Evolutionary conservation across 2,888 invertebrate species (phyloP).

Genomic region (Spialia ferax): DNA sequence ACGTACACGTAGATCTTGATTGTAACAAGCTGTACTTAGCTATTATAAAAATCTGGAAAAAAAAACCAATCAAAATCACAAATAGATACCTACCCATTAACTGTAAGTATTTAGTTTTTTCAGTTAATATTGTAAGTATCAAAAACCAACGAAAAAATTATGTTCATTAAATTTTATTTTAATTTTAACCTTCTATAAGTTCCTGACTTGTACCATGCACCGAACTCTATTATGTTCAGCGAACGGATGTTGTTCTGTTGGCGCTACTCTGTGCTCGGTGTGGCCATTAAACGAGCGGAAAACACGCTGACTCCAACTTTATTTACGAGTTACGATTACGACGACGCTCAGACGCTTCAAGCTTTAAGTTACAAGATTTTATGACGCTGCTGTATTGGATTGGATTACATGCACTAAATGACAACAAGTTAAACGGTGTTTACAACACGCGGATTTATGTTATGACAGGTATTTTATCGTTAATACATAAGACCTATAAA

Average conservation of each 20-base stretch:
- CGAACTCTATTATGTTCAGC: constrained; percentile 52
- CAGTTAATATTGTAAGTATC: no score
- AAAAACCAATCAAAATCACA: no score
- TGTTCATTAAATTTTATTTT: no score
- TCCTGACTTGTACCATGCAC: constrained; percentile 35
- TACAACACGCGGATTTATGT: not conserved
- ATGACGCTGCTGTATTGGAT: constrained; percentile 6
- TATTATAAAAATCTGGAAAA: no score
- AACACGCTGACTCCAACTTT: constrained; percentile 1
- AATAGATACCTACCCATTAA: no score
- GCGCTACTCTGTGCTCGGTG: no score
- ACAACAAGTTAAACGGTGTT: not conserved
- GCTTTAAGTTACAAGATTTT: constrained; percentile 26
- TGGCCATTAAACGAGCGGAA: constrained; percentile 50
- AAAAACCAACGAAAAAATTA: no score
- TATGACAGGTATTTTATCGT: not conserved
- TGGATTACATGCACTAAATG: not conserved
- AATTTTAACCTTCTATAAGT: constrained; percentile 10
- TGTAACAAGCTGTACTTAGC: no score
- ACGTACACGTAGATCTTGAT: no score
- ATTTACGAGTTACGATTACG: constrained; percentile 15
- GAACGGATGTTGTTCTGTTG: constrained; percentile 54
- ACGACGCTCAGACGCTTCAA: constrained; percentile 10
- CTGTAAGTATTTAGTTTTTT: no score
- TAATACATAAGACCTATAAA: no score